Evolutionary conservation across 2,888 invertebrate species (phyloP).

Genomic region (Cylindroiulus punctatus): DNA sequence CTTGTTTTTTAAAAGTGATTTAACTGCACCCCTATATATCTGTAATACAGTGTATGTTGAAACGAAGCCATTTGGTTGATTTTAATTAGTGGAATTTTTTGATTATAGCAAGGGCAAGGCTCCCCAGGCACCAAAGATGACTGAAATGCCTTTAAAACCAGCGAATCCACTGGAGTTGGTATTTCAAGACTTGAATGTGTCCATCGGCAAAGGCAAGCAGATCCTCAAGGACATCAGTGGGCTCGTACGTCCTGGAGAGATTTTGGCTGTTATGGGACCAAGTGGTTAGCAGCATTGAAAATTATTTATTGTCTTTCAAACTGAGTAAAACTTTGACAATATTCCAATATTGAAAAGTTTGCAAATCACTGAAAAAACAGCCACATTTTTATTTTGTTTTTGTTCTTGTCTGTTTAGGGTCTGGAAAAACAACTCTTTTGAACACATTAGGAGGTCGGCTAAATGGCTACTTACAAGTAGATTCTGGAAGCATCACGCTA

Average conservation of each 20-base stretch:
- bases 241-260: constrained; percentile 78
- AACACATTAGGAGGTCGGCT: constrained; percentile 79
- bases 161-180: constrained; percentile 60
- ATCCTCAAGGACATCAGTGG: constrained; percentile 79
- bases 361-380: background rate
- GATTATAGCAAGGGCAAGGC: constrained; percentile 39
- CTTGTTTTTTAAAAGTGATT: background rate
- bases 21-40: background rate
- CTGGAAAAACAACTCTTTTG: constrained; percentile 81
- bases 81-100: constrained; percentile 20
- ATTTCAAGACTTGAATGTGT: constrained; percentile 62
- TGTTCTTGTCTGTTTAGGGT: constrained; percentile 66
- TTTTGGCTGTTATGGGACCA: constrained; percentile 84
- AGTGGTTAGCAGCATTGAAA: constrained; percentile 70
- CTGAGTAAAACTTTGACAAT: background rate
- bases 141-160: constrained; percentile 48
- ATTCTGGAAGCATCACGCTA: constrained; percentile 75
- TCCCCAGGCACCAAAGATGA: constrained; percentile 43
- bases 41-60: background rate
- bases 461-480: constrained; percentile 67
- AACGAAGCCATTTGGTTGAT: background rate
- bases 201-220: constrained; percentile 69
- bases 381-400: background rate
- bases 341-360: background rate
- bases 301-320: no score